phyloP scores from a whole-genome alignment of 2,113 vertebrate species.

The Cromileptes altivelis region DNA sequence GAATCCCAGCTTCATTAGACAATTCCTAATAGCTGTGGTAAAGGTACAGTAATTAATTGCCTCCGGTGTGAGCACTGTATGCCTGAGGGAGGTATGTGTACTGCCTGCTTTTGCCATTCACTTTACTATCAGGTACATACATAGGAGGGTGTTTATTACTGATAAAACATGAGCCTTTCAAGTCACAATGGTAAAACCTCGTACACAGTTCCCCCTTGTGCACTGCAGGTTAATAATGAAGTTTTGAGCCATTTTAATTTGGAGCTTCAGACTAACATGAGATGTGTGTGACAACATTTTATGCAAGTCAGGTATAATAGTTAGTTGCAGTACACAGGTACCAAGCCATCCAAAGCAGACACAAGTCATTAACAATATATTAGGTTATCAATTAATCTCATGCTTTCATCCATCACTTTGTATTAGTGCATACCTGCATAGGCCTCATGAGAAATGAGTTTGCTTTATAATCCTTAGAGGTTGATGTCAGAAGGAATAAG shows the following conservation, averaged over 20 bases:
- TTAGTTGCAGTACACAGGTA: slow-evolving; percentile 8
- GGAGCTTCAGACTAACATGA: neutral
- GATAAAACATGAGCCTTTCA: slow-evolving; percentile 38
- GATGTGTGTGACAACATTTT: slow-evolving; percentile 17
- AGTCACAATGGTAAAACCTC: slow-evolving; percentile 4
- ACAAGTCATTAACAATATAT: slow-evolving; percentile 47
- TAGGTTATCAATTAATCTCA: slow-evolving; percentile 33
- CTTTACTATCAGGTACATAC: slow-evolving; percentile 33
- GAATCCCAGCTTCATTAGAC: slow-evolving; percentile 43
- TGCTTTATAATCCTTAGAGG: slow-evolving; percentile 30
- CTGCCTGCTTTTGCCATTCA: slow-evolving; percentile 35
- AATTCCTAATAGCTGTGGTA: slow-evolving; percentile 38
- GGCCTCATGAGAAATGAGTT: slow-evolving; percentile 19
- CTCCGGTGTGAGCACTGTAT: slow-evolving; percentile 18
- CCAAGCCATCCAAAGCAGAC: slow-evolving; percentile 3
- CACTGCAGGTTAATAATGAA: slow-evolving; percentile 15
- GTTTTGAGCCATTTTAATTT: slow-evolving; percentile 25
- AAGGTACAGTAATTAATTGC: slow-evolving; percentile 63
- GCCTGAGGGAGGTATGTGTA: slow-evolving; percentile 37
- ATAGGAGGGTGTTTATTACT: slow-evolving; percentile 45
- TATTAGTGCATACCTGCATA: slow-evolving; percentile 35
- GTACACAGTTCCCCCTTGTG: neutral
- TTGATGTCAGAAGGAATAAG: slow-evolving; percentile 15
- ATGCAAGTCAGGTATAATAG: slow-evolving; percentile 21
- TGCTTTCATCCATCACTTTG: slow-evolving; percentile 50